Percentiles rank a stretch among this genome's conserved stretches.
phyloP scores from a whole-genome alignment of 1,140 invertebrate genomes.

The Microvelia longipes region DNA sequence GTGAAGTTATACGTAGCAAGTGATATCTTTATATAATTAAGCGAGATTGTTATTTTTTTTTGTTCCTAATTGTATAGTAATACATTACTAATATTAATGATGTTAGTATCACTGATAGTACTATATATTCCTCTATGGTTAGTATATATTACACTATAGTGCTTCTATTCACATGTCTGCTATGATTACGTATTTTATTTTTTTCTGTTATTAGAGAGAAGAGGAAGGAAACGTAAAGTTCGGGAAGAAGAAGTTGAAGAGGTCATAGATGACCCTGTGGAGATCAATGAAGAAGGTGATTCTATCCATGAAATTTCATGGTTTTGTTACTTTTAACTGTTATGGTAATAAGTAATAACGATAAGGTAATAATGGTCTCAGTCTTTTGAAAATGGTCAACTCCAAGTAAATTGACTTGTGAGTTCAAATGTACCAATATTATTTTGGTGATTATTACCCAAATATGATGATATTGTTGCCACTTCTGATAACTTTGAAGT shows the following conservation, averaged over 20 bases:
- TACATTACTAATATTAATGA: no score
- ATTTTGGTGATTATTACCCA: background rate
- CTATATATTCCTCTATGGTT: no score
- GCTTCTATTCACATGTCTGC: no score
- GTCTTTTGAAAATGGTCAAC: background rate
- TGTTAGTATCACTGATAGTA: no score
- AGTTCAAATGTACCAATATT: background rate
- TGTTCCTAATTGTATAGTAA: no score
- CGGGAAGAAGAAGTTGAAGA: slow-evolving; percentile 38
- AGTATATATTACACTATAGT: no score
- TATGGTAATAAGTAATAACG: background rate
- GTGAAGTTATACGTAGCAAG: no score
- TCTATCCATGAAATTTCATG: background rate
- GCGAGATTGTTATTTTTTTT: no score
- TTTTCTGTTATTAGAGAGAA: background rate
- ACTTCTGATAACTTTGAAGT: no score
- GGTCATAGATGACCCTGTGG: slow-evolving; percentile 31
- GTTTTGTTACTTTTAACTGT: slow-evolving; percentile 1
- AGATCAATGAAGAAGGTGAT: slow-evolving; percentile 25
- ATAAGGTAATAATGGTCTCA: background rate
- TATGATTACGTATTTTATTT: background rate
- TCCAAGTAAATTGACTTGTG: background rate
- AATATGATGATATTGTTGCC: background rate
- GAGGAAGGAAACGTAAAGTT: slow-evolving; percentile 34
- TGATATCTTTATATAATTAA: no score